Conservation (phyloP, 1,140 invertebrate species). For the Heliconius hewitsoni region DNA sequence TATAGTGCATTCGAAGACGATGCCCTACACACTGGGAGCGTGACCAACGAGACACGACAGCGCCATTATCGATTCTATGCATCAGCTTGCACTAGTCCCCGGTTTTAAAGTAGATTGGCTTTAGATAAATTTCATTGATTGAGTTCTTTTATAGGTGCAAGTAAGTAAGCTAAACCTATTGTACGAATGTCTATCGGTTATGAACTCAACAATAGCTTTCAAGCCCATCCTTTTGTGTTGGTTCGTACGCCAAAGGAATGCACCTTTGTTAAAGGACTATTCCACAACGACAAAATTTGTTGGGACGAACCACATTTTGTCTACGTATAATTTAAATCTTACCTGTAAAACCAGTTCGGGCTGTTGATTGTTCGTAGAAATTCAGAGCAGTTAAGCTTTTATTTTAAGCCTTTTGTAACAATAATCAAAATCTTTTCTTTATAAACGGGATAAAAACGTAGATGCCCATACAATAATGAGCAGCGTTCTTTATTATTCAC, state of each 20-base stretch:
- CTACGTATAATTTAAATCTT: conserved; percentile 71
- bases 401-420: conserved; percentile 45
- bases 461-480: neutral
- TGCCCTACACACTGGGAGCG: conserved; percentile 45
- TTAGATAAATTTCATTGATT: conserved; percentile 35
- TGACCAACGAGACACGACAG: conserved; percentile 58
- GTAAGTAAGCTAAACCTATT: conserved; percentile 24
- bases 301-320: conserved; percentile 52
- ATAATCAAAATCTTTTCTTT: conserved; percentile 27
- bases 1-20: conserved; percentile 44
- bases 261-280: conserved; percentile 56
- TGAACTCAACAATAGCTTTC: conserved; percentile 37
- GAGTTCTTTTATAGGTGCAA: conserved; percentile 21
- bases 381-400: conserved; percentile 52
- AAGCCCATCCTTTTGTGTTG: conserved; percentile 44
- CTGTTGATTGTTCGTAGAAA: conserved; percentile 59
- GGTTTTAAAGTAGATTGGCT: conserved; percentile 42
- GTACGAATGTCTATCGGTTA: conserved; percentile 31
- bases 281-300: conserved; percentile 48
- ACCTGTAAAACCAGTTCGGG: conserved; percentile 70
- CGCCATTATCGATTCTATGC: conserved; percentile 58
- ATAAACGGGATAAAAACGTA: neutral
- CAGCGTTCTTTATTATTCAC: conserved; percentile 41
- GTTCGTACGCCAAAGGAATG: conserved; percentile 58
- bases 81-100: conserved; percentile 39